These are phyloP conservation scores for Guaruba guarouba DNA, from an alignment of 2,113 vertebrate species.

Conservation along the genomic window DNA sequence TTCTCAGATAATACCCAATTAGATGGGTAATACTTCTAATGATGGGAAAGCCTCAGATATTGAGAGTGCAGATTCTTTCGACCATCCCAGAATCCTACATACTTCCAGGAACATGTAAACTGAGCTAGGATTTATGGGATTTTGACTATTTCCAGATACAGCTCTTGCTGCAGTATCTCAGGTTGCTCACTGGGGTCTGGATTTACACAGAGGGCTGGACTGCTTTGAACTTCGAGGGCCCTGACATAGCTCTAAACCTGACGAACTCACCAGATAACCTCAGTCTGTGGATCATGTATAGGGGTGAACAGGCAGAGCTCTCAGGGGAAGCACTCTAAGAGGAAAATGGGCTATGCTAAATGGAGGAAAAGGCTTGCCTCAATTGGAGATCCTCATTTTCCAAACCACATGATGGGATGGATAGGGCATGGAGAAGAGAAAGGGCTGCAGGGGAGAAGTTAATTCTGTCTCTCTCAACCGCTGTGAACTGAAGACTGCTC, in stretches of 20 bases:
- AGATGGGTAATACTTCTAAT: constrained; percentile 38
- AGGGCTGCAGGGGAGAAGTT: not conserved
- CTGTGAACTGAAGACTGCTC: fast-evolving
- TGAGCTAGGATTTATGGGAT: not conserved
- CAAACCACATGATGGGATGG: not conserved
- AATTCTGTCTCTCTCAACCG: not conserved
- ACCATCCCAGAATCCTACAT: not conserved
- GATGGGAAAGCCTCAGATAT: constrained; percentile 26
- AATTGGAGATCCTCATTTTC: not conserved
- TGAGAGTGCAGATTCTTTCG: not conserved
- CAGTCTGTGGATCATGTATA: not conserved
- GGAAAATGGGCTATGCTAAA: not conserved
- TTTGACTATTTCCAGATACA: not conserved
- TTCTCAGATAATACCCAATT: constrained; percentile 58
- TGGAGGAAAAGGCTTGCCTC: not conserved
- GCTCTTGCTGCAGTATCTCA: not conserved
- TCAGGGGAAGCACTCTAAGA: not conserved
- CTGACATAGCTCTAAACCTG: not conserved
- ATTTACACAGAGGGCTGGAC: not conserved
- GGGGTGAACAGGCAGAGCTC: not conserved
- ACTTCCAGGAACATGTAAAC: not conserved
- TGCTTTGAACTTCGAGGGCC: not conserved
- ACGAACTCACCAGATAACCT: not conserved
- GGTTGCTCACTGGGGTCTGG: not conserved
- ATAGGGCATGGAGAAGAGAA: not conserved